Evolutionary conservation across 2,113 vertebrate species (phyloP).

Genomic region (Psilopsiagon aurifrons): DNA sequence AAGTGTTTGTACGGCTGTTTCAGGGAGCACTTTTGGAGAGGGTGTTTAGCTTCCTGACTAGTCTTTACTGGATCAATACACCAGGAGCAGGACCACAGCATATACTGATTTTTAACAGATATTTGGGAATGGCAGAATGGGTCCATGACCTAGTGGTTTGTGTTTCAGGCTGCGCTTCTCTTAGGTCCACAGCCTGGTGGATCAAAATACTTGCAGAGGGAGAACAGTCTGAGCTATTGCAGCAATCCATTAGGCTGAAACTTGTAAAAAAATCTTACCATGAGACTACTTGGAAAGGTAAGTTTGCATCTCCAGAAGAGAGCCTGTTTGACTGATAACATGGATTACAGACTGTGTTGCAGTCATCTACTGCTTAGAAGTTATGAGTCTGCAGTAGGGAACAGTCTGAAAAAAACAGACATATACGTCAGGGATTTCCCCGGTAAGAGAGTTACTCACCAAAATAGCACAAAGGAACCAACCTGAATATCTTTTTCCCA

Average conservation of each 20-base stretch:
- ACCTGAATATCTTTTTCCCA: background rate
- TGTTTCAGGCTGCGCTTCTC: background rate
- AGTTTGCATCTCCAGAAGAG: background rate
- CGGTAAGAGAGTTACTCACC: background rate
- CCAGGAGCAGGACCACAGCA: background rate
- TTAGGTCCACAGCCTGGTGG: background rate
- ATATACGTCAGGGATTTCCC: background rate
- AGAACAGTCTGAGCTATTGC: background rate
- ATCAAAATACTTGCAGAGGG: background rate
- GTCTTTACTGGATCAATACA: background rate
- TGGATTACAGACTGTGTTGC: background rate
- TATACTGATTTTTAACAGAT: background rate
- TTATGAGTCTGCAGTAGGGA: background rate
- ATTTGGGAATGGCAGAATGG: background rate
- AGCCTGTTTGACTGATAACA: background rate
- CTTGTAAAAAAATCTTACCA: background rate
- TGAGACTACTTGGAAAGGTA: background rate
- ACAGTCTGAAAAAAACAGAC: slow-evolving; percentile 3
- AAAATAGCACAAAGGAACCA: background rate
- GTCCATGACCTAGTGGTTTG: background rate
- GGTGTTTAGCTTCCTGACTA: background rate
- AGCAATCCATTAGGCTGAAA: background rate
- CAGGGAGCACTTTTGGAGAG: background rate
- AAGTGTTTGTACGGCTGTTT: background rate
- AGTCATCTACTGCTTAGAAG: background rate